phyloP scores from a whole-genome alignment of 2,113 vertebrate species.

The Rhinolophus ferrumequinum region DNA sequence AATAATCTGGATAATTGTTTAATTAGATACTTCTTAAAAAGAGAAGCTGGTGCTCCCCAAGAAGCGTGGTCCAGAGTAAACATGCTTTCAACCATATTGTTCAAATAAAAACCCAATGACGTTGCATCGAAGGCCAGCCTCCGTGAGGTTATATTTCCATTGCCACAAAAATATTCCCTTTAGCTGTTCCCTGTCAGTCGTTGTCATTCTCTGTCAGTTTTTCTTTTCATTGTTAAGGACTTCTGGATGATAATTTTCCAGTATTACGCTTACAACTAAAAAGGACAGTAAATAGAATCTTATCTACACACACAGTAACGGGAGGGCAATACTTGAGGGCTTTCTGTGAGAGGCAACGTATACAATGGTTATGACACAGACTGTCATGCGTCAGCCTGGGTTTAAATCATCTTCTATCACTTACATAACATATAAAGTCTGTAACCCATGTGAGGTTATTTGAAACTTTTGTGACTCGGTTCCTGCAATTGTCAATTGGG shows the following conservation, averaged over 20 bases:
- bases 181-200: background rate
- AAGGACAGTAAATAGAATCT: background rate
- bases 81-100: conserved; percentile 50
- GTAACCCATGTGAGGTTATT: background rate
- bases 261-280: background rate
- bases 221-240: background rate
- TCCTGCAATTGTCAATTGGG: background rate
- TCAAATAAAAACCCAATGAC: conserved; percentile 46
- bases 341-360: background rate
- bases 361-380: background rate
- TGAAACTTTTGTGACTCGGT: background rate
- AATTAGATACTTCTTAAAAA: conserved; percentile 53
- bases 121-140: background rate
- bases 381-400: background rate
- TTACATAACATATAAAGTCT: background rate
- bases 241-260: background rate
- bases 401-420: background rate
- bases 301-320: background rate
- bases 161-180: background rate
- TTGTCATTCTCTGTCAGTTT: background rate
- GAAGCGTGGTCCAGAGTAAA: conserved; percentile 27
- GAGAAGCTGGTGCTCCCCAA: conserved; percentile 25
- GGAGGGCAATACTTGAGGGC: background rate
- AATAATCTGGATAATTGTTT: conserved; percentile 67
- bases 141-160: background rate